phyloP scores from a whole-genome alignment of 2,797 vertebrate genomes.

The Catamblyrhynchus diadema region DNA sequence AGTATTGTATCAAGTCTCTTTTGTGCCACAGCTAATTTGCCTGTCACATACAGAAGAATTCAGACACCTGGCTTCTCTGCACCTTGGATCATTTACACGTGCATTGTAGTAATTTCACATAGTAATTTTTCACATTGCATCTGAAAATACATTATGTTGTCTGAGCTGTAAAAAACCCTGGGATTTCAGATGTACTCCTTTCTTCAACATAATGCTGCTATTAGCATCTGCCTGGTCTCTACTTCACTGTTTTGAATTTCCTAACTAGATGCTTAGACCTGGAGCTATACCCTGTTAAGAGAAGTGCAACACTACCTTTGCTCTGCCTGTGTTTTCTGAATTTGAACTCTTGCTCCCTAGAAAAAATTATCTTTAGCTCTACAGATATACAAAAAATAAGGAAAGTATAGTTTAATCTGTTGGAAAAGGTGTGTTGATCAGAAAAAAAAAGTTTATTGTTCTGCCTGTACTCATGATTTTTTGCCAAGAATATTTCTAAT shows the following conservation, averaged over 20 bases:
- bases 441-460: not conserved
- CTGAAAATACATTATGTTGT: not conserved
- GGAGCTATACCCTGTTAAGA: fast-evolving
- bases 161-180: not conserved
- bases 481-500: not conserved
- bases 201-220: not conserved
- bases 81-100: not conserved
- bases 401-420: not conserved
- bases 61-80: not conserved
- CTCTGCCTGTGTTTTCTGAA: not conserved
- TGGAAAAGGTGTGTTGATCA: not conserved
- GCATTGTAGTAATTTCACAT: not conserved
- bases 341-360: not conserved
- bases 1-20: not conserved
- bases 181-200: not conserved
- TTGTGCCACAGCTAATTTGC: not conserved
- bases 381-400: not conserved
- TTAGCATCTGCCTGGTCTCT: not conserved
- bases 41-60: not conserved
- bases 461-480: not conserved
- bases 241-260: not conserved
- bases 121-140: not conserved
- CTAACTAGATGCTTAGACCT: not conserved
- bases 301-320: not conserved
- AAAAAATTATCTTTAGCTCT: not conserved